Evolutionary conservation across 2,797 vertebrate species (phyloP).

Genomic region (Acrossocheilus wenchowensis): DNA sequence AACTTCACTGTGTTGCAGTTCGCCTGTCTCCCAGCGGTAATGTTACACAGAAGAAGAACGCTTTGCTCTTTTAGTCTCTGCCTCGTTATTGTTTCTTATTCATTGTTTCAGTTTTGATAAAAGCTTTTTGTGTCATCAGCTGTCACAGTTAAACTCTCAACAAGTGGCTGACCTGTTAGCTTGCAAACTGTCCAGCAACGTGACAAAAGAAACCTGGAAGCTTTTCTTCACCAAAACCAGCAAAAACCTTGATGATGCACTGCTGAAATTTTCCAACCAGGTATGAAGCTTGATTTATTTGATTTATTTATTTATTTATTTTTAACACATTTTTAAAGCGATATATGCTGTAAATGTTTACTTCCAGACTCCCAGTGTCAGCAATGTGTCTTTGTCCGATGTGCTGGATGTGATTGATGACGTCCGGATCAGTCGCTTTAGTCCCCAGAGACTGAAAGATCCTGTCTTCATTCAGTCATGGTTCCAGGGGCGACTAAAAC

Average conservation of each 20-base stretch:
- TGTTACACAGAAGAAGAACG: not conserved
- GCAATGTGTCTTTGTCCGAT: not conserved
- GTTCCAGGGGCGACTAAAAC: conserved; percentile 13
- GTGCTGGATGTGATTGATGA: conserved; percentile 36
- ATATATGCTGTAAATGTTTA: not conserved
- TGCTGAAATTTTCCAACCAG: conserved; percentile 23
- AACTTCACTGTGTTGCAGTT: conserved; percentile 21
- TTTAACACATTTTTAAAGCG: not conserved
- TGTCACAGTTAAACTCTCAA: conserved; percentile 17
- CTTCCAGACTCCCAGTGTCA: not conserved
- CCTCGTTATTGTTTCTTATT: not conserved
- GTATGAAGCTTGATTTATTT: not conserved
- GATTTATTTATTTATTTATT: not conserved
- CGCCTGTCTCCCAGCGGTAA: conserved; percentile 20
- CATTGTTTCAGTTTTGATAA: not conserved
- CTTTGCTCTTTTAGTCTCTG: not conserved
- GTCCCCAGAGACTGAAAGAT: conserved; percentile 38
- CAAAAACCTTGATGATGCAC: conserved; percentile 28
- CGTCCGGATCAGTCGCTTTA: conserved; percentile 10
- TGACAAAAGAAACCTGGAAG: conserved; percentile 41
- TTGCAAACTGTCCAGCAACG: conserved; percentile 2
- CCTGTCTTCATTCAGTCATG: conserved; percentile 20
- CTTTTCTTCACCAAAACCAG: conserved; percentile 18
- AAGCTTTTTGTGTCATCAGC: conserved; percentile 21
- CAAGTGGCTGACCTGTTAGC: conserved; percentile 26